Conservation (phyloP, 1,140 invertebrate species). For the Triops longicaudatus region DNA sequence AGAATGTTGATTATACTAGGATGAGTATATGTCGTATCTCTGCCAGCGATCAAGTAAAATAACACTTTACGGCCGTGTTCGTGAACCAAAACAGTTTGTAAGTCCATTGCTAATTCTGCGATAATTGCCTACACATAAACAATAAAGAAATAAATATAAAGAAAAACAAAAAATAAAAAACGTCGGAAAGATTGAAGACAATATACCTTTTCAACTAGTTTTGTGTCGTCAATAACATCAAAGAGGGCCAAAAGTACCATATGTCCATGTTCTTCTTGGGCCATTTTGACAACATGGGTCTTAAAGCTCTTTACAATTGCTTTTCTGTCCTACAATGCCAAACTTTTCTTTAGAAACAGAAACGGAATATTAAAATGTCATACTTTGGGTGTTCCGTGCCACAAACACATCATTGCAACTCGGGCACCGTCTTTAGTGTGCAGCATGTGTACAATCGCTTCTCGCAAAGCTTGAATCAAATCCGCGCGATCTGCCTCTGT, state of each 20-base stretch:
- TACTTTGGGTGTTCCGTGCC: slow-evolving; percentile 72
- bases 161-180: not conserved
- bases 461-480: slow-evolving; percentile 60
- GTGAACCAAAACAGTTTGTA: slow-evolving; percentile 59
- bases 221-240: slow-evolving; percentile 87
- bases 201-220: slow-evolving; percentile 69
- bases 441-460: slow-evolving; percentile 63
- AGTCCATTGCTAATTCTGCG: slow-evolving; percentile 59
- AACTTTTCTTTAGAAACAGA: not conserved
- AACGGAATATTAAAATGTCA: not conserved
- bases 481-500: slow-evolving; percentile 54
- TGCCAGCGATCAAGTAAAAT: slow-evolving; percentile 72
- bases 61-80: slow-evolving; percentile 60
- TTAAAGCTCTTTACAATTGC: slow-evolving; percentile 58
- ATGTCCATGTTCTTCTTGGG: slow-evolving; percentile 77
- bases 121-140: slow-evolving; percentile 47
- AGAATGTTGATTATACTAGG: slow-evolving; percentile 59
- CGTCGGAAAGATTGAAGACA: too few species aligned
- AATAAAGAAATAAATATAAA: too few species aligned
- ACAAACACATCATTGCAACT: slow-evolving; percentile 71
- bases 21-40: slow-evolving; percentile 64
- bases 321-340: not conserved
- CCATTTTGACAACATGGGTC: slow-evolving; percentile 67
- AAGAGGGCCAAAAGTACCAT: slow-evolving; percentile 71
- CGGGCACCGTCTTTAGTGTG: slow-evolving; percentile 73